These are phyloP conservation scores for Tragopan temminckii DNA, from an alignment of 2,797 vertebrate genomes.

Conservation along the genomic window DNA sequence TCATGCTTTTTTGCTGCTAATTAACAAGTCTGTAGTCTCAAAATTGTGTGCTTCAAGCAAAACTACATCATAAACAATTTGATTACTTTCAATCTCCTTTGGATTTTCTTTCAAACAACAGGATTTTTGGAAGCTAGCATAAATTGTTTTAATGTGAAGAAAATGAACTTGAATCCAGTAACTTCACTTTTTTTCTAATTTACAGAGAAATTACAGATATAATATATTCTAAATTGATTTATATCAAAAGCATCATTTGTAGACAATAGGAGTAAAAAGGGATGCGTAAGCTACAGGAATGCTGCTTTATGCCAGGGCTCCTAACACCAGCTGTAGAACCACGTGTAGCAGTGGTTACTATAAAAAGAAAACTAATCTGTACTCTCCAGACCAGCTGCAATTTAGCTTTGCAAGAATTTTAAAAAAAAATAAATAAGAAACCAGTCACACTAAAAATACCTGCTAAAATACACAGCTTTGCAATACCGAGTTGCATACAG, in stretches of 20 bases:
- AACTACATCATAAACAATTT: not conserved
- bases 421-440: not conserved
- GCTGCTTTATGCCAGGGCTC: not conserved
- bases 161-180: not conserved
- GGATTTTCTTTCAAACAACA: not conserved
- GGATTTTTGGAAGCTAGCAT: fast-evolving
- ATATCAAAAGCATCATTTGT: not conserved
- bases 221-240: not conserved
- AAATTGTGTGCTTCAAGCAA: conserved; percentile 37
- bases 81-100: conserved; percentile 14
- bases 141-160: not conserved
- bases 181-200: not conserved
- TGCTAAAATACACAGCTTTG: not conserved
- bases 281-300: not conserved
- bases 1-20: conserved; percentile 29
- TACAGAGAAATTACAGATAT: not conserved
- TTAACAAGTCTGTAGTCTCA: conserved; percentile 32
- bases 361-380: not conserved
- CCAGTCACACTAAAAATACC: not conserved
- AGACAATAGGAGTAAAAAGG: not conserved
- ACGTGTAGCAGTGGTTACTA: not conserved
- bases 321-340: not conserved
- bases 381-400: not conserved
- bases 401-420: not conserved
- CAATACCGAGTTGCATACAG: not conserved